phyloP scores from a whole-genome alignment of 2,797 vertebrate genomes.

The Lepus townsendii region DNA sequence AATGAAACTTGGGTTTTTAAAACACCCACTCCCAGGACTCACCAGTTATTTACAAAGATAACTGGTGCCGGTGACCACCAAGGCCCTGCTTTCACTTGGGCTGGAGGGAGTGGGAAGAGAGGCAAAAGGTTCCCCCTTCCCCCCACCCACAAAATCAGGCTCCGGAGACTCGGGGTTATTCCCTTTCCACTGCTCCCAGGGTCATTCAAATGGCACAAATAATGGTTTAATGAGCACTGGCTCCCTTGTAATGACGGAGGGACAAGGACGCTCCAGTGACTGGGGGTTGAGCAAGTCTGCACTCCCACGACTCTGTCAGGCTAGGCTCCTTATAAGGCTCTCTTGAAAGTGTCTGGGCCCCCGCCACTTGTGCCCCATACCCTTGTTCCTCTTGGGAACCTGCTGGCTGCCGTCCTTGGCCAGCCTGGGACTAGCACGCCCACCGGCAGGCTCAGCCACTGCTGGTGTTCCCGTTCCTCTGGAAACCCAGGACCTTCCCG shows the following conservation, averaged over 20 bases:
- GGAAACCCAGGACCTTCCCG: slow-evolving; percentile 39
- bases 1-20: not conserved
- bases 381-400: not conserved
- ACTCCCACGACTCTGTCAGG: not conserved
- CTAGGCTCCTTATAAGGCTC: not conserved
- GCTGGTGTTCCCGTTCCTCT: not conserved
- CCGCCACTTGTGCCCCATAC: not conserved
- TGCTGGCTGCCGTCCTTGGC: not conserved
- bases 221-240: slow-evolving; percentile 12
- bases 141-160: not conserved
- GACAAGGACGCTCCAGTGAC: not conserved
- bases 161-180: slow-evolving; percentile 32
- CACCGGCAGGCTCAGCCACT: not conserved
- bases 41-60: not conserved
- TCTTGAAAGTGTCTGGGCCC: not conserved
- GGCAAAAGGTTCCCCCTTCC: not conserved
- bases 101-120: not conserved
- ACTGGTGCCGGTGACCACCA: not conserved
- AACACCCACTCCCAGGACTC: not conserved
- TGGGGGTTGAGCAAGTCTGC: not conserved
- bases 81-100: not conserved
- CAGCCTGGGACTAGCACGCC: not conserved
- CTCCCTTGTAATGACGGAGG: not conserved
- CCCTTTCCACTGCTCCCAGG: not conserved
- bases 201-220: slow-evolving; percentile 4